Base-by-base conservation (phyloP, 2,888 invertebrate species). In the Ditula angustiorana region DNA sequence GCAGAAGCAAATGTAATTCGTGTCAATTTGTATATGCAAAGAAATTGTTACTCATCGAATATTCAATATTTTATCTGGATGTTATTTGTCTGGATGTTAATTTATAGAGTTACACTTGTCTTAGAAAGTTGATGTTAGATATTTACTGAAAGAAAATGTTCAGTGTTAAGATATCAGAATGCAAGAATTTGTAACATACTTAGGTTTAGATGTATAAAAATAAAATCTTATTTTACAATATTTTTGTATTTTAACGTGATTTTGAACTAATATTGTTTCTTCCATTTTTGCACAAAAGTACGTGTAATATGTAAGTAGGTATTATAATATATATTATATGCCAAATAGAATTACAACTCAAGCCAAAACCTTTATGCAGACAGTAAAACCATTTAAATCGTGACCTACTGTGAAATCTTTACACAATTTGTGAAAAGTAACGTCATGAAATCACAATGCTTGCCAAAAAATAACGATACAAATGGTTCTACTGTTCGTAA, bases 11-110 rank as follows among this genome's bases (percentile, higher is more conserved):
- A 19, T 41, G 41, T 41, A 41, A 41, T 41, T 19, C 19, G 47
- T 68, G 65, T 69, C 67, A 69, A 69, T 69, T 67, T 55, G 28
- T 23, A 65, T 46, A 47, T 33, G 59, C 46, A 64, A 57, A 56
- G 61, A 67, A 58, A 53, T 55, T 35, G 49, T 58, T 41, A 60
- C 28, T 37, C 50, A 56, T 67, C 49, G 21, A 60, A 33, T 50
- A 46, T 46, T 37, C 37, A 28, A 28, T 44, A 37, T 56, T 37
- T 56, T 13, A 41, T 26, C 37, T 56, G 41, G 41, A 56, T 53
- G 33, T 13, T 26, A 46, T 28, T 37, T 59, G 50, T 62, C 30
- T 41, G 49, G 41, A 16, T 28, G 26, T 53, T 64, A 47, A 46
- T 64, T 53, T 50, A 30, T 46, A 63, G 5, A 30, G 44, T 23